Evolutionary conservation across 2,888 invertebrate genomes (phyloP).

Genomic region (Cheilosia variabilis): DNA sequence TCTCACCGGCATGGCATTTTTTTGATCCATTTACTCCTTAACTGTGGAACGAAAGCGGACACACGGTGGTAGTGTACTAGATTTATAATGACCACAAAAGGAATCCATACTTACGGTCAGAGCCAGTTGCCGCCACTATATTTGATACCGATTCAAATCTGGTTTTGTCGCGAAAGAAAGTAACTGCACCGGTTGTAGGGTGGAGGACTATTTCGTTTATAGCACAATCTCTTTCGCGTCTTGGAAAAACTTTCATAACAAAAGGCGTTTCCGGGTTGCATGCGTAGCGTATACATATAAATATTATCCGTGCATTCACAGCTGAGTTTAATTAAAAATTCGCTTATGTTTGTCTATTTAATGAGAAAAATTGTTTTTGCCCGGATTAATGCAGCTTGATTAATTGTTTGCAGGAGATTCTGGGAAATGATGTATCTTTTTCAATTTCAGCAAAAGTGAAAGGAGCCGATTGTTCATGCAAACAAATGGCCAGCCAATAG

Average conservation of each 20-base stretch:
- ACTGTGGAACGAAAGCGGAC: slow-evolving; percentile 24
- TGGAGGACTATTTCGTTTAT: slow-evolving; percentile 13
- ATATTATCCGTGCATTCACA: slow-evolving; percentile 1
- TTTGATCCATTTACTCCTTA: slow-evolving; percentile 11
- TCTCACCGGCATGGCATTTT: not conserved
- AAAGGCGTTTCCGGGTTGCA: slow-evolving; percentile 65
- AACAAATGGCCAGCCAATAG: slow-evolving; percentile 6
- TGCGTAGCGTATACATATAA: slow-evolving; percentile 8
- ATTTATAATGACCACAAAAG: not conserved
- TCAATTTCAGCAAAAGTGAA: slow-evolving; percentile 64
- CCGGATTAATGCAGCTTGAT: slow-evolving; percentile 63
- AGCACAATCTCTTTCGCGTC: slow-evolving; percentile 41
- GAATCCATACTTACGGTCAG: not conserved
- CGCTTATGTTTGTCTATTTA: slow-evolving; percentile 46
- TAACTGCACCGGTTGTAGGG: slow-evolving; percentile 60
- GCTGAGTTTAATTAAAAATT: slow-evolving; percentile 46
- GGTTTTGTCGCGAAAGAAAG: slow-evolving; percentile 66
- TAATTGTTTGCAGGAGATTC: slow-evolving; percentile 55
- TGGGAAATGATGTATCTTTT: slow-evolving; percentile 59
- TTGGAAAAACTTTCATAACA: slow-evolving; percentile 53
- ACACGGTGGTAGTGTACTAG: not conserved
- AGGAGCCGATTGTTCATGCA: slow-evolving; percentile 51
- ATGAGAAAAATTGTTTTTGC: slow-evolving; percentile 53
- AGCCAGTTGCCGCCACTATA: not conserved
- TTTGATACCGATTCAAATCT: slow-evolving; percentile 29